Percentiles rank a stretch among this genome's conserved stretches.
These are phyloP conservation scores for Nomada fucata DNA, from an alignment of 2,888 invertebrate genomes.

Conservation along the genomic window DNA sequence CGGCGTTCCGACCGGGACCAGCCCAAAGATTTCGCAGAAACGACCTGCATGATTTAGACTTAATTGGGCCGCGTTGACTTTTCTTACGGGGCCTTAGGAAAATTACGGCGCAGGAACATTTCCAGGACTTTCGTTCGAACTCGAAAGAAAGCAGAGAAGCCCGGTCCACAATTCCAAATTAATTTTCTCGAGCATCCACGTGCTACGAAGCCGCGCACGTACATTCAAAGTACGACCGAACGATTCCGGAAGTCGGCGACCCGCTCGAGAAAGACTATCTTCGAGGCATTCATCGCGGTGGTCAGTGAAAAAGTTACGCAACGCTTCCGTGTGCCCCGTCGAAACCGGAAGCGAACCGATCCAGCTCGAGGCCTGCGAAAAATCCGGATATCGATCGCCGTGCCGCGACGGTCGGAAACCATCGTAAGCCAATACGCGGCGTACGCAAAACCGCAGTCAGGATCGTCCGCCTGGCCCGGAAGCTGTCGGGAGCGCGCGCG, in stretches of 20 bases:
- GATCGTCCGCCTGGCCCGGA: constrained; percentile 46
- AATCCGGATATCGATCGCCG: constrained; percentile 59
- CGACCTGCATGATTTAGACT: constrained; percentile 52
- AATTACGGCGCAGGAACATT: no score
- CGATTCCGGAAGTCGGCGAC: constrained; percentile 16
- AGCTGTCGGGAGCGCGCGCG: neutral
- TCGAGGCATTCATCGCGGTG: constrained; percentile 14
- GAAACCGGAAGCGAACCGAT: constrained; percentile 59
- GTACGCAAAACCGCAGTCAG: constrained; percentile 63
- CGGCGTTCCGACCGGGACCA: constrained; percentile 45
- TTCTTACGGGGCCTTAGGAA: no score
- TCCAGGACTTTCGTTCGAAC: neutral
- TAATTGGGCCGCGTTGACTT: neutral
- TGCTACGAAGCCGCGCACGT: neutral
- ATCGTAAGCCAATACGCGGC: constrained; percentile 51
- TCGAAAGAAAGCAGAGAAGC: no score
- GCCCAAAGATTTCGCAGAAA: constrained; percentile 67
- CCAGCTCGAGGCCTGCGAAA: constrained; percentile 7
- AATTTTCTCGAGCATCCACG: neutral
- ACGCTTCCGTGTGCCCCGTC: constrained; percentile 44
- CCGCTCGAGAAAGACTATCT: neutral
- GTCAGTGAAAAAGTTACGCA: constrained; percentile 44
- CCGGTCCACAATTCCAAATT: neutral
- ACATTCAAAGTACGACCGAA: neutral
- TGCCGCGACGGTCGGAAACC: constrained; percentile 32